Evolutionary conservation across 2,888 invertebrate species (phyloP).

Genomic region (Macropis europaea): DNA sequence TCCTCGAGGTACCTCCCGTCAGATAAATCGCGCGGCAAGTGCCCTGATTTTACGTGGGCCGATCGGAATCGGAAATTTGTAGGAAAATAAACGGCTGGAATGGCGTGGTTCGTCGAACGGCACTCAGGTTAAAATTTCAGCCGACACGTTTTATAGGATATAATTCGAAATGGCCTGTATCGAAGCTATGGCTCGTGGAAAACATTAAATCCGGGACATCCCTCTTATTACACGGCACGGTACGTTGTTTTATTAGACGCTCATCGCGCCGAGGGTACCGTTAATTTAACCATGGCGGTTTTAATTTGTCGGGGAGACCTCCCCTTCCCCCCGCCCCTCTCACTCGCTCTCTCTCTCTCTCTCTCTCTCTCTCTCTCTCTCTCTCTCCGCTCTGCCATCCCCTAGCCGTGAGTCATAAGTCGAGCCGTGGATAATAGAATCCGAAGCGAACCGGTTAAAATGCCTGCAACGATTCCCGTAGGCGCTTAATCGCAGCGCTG

Average conservation of each 20-base stretch:
- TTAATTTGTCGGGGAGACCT: constrained; percentile 62
- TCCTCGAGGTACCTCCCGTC: not conserved
- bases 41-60: constrained; percentile 25
- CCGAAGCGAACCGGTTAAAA: constrained; percentile 59
- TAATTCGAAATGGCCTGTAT: constrained; percentile 51
- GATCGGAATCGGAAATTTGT: constrained; percentile 17
- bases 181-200: constrained; percentile 45
- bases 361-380: too few relatives aligned
- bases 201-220: constrained; percentile 58
- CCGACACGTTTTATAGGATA: constrained; percentile 40
- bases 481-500: constrained; percentile 32
- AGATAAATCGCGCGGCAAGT: constrained; percentile 14
- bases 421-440: constrained; percentile 61
- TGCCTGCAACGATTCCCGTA: constrained; percentile 37
- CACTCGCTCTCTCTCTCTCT: too few relatives aligned
- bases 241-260: constrained; percentile 64
- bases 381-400: too few relatives aligned
- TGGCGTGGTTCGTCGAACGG: constrained; percentile 25
- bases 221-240: constrained; percentile 57
- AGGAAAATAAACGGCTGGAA: not conserved
- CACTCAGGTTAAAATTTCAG: constrained; percentile 29
- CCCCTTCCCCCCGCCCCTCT: not conserved
- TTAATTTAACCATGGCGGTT: constrained; percentile 69
- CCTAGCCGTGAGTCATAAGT: constrained; percentile 64
- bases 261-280: constrained; percentile 59